A percentile compares a stretch with the other conserved stretches of the same genome.
phyloP scores from a whole-genome alignment of 2,797 vertebrate genomes.

The Enteromius argenteus region DNA sequence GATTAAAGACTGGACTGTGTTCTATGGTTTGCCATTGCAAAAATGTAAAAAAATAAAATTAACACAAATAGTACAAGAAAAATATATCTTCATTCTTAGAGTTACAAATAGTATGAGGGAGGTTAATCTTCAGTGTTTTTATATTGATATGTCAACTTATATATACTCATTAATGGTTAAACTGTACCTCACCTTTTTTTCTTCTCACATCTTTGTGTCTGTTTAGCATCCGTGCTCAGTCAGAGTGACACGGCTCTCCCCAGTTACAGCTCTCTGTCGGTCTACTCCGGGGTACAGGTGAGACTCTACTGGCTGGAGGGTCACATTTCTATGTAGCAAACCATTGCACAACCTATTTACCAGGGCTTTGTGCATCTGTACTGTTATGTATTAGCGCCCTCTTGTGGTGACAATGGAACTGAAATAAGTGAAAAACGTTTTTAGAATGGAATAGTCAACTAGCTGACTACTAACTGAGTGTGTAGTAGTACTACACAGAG shows the following conservation, averaged over 20 bases:
- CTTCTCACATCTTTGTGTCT: neutral
- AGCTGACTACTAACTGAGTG: neutral
- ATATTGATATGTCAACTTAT: too few species aligned
- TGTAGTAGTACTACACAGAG: neutral
- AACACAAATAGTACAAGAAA: too few species aligned
- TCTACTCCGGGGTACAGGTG: slow-evolving; percentile 81
- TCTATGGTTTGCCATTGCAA: too few species aligned
- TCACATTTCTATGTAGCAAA: neutral
- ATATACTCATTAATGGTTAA: neutral
- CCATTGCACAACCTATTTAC: neutral
- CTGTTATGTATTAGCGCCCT: neutral
- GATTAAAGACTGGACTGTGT: too few species aligned
- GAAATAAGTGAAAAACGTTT: too few species aligned
- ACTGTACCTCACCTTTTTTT: neutral
- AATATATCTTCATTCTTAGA: too few species aligned
- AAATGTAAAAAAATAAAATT: too few species aligned
- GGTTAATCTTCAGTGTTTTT: too few species aligned
- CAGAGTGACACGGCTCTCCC: slow-evolving; percentile 82
- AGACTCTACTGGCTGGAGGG: neutral
- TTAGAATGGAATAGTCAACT: neutral
- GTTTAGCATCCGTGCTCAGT: slow-evolving; percentile 82
- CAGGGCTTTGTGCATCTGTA: neutral
- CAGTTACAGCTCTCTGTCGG: slow-evolving; percentile 82
- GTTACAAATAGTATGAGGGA: too few species aligned
- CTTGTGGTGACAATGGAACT: slow-evolving; percentile 3